Evolutionary conservation across 2,888 invertebrate species (phyloP), one percentile per base, ranked within the genome.

Genomic region (Nasonovia ribisnigri): DNA sequence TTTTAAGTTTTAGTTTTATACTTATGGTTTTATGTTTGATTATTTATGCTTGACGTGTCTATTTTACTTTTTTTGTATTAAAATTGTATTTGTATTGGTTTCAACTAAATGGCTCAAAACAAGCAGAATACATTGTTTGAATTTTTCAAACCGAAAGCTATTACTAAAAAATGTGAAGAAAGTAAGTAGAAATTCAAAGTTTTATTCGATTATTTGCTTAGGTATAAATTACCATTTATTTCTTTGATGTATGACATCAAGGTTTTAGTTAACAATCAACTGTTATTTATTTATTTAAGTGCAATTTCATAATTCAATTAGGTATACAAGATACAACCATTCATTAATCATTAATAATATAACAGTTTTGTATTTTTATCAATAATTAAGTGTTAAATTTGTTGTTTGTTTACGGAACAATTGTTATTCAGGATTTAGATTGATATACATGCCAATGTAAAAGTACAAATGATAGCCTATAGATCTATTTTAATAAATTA

Each of bases 181-280:
- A 84, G 84, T 43, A 46, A 84, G 84, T 84, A 43, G 43, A 84
- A 43, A 84, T 20, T 84, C 84, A 84, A 84, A 84, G 46, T 84
- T 84, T 46, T 84, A 84, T 84, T 84, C 43, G 42, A 84, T 43
- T 84, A 43, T 84, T 84, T 84, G 84, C 43, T 84, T 84, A 84
- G 46, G 84, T 84, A 43, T 84, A 24, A 46, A 84, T 84, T 8
- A 84, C 84, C 43, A 43, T 84, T 84, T 84, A 84, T 84, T 84
- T 84, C 26, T 84, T 67, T 67, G 29, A 67, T 67, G 29, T 67
- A 67, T 67, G 60, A 67, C 4, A 67, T 67, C 29, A 67, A 67
- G 43, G 20, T 84, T 43, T 84, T 84, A 84, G 84, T 84, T 51
- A 16, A 51, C 16, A 48, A 48, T 48, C 84, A 84, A 84, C 84